Evolutionary conservation across 2,888 invertebrate species (phyloP), one percentile per base, ranked within the genome.

Genomic region (Muschampia plurimacula): DNA sequence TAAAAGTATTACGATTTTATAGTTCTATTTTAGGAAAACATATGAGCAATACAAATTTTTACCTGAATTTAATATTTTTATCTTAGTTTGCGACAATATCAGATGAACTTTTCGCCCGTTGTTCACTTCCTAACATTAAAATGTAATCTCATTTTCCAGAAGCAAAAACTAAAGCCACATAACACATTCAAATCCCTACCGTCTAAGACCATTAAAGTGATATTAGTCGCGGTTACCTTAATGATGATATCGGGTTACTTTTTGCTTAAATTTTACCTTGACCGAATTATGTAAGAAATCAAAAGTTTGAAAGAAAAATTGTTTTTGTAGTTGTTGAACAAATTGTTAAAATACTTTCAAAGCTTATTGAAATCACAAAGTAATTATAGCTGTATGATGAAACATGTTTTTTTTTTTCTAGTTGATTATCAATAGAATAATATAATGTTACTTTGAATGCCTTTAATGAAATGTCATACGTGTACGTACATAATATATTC

Each of bases 201-300:
- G n/a, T n/a, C 62, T 49, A 46, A 52, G 63, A 41, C 41, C 63
- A 69, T 69, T 69, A 64, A 69, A 69, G 41, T 63, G 32, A 63
- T 69, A 69, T 69, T 69, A 69, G 62, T 36, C 39, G 44, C 63
- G 41, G 44, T 60, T 15, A 22, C 41, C 63, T 41, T 69, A 69
- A 69, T 57, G 55, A 55, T 57, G n/a, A 57, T 63, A 55, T 22
- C 32, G 10, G 41, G 7, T 44, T 67, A 59, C 32, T 59, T 57
- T 59, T 67, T 59, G 28, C 22, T 39, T 44, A 64, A 69, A 64
- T n/a, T 64, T 69, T 22, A 55, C 63, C 52, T 64, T 69, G 52
- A 49, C 52, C 55, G 28, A 32, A 22, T 63, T 52, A 41, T 22
- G 55, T 41, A 55, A 60, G 36, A 49, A 60, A 39, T 49, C 49